Evolutionary conservation across 2,888 invertebrate species (phyloP).

Genomic region (Luperina testacea): DNA sequence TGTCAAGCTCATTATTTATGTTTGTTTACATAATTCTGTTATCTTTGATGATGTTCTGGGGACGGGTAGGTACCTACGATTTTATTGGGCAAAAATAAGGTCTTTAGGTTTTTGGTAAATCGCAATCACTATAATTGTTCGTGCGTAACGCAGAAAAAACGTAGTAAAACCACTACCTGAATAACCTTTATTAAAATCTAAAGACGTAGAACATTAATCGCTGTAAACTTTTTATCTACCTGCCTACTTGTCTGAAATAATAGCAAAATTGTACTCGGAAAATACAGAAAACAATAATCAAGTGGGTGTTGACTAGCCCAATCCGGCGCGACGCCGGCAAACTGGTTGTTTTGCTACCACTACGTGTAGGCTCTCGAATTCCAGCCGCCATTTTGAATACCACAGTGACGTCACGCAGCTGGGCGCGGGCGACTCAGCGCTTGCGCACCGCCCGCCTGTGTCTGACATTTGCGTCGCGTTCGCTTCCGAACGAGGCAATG

Average conservation of each 20-base stretch:
- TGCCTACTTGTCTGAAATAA: slow-evolving; percentile 16
- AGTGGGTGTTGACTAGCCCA: slow-evolving; percentile 45
- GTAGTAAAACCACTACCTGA: background rate
- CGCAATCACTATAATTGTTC: background rate
- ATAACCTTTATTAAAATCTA: background rate
- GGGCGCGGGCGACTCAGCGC: slow-evolving; percentile 86
- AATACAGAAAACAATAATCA: slow-evolving; percentile 55
- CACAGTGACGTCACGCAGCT: slow-evolving; percentile 87
- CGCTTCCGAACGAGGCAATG: slow-evolving; percentile 86
- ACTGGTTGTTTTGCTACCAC: slow-evolving; percentile 72
- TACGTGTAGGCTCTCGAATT: slow-evolving; percentile 88
- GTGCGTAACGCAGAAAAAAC: background rate
- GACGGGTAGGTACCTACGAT: background rate
- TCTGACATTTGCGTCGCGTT: slow-evolving; percentile 84
- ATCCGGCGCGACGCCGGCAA: slow-evolving; percentile 44
- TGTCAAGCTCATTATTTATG: slow-evolving; percentile 32
- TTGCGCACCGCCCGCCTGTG: slow-evolving; percentile 79
- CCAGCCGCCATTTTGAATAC: slow-evolving; percentile 90
- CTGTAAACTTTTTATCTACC: slow-evolving; percentile 11
- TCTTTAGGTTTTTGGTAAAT: background rate
- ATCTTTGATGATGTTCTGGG: background rate
- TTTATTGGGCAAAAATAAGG: background rate
- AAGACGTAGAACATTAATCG: slow-evolving; percentile 1
- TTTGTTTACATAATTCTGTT: slow-evolving; percentile 13
- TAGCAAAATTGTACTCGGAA: slow-evolving; percentile 30